Percentiles rank a stretch among this genome's conserved stretches.
Conservation (phyloP, 2,797 vertebrate genomes). For the Silurus lanzhouensis region DNA sequence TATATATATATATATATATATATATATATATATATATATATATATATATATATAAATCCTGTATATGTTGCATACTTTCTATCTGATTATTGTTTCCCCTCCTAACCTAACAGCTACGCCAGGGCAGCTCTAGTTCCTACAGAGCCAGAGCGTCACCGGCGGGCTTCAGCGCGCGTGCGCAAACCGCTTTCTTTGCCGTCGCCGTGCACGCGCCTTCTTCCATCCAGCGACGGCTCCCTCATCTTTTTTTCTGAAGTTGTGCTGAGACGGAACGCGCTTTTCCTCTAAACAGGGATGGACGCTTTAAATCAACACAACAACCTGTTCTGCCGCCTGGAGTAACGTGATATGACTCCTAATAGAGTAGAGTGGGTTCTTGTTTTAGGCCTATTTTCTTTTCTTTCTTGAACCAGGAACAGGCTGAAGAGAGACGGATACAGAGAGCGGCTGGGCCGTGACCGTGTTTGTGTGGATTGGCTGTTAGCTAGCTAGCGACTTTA, state of each 20-base stretch:
- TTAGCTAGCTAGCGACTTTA: conserved; percentile 45
- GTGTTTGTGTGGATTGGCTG: neutral
- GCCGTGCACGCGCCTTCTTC: conserved; percentile 17
- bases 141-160: neutral
- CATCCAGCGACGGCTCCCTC: conserved; percentile 9
- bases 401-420: conserved; percentile 14
- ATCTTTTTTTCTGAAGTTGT: conserved; percentile 30
- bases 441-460: conserved; percentile 40
- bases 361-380: neutral
- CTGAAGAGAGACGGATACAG: neutral
- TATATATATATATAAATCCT: no score
- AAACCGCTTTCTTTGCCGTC: neutral
- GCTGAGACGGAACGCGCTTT: neutral
- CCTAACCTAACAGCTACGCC: neutral
- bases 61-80: neutral
- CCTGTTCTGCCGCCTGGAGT: neutral
- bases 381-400: conserved; percentile 15
- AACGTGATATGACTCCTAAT: neutral
- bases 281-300: neutral
- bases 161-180: conserved; percentile 32
- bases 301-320: neutral
- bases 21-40: no score
- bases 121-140: neutral
- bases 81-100: no score
- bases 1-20: no score